phyloP scores from a whole-genome alignment of 2,113 vertebrate species.

The Dipodomys spectabilis region DNA sequence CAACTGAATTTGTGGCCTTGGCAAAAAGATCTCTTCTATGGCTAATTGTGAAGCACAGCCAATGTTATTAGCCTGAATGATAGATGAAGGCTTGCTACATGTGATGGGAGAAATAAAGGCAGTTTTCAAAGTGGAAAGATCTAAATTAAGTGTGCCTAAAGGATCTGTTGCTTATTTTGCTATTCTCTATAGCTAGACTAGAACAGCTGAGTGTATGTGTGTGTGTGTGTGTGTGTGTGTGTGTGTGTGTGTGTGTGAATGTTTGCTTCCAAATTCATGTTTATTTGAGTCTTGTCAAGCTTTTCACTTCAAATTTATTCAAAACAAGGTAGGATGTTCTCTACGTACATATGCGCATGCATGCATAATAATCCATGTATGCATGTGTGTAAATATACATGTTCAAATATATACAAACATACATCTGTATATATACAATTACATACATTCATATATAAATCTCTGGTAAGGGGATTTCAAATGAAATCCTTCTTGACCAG shows the following conservation, averaged over 20 bases:
- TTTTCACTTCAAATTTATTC: slow-evolving; percentile 54
- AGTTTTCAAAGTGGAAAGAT: slow-evolving; percentile 41
- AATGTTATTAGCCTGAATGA: slow-evolving; percentile 58
- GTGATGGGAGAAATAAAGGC: slow-evolving; percentile 66
- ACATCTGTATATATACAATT: too few species aligned
- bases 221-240: neutral
- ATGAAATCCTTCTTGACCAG: neutral
- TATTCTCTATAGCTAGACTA: neutral
- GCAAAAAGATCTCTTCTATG: slow-evolving; percentile 43
- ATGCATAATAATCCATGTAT: too few species aligned
- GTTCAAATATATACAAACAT: neutral
- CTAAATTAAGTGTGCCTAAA: slow-evolving; percentile 40
- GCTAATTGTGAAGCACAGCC: slow-evolving; percentile 67
- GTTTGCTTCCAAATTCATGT: slow-evolving; percentile 12
- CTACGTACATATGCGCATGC: neutral
- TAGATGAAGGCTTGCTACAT: slow-evolving; percentile 61
- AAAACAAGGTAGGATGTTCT: slow-evolving; percentile 10
- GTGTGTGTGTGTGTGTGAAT: neutral
- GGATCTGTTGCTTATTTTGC: slow-evolving; percentile 56
- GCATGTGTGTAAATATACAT: neutral
- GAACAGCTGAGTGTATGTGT: neutral
- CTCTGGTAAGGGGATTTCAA: neutral
- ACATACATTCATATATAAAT: neutral
- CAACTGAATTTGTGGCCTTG: slow-evolving; percentile 72
- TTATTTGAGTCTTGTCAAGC: slow-evolving; percentile 45